A percentile compares a stretch with the other conserved stretches of the same genome.
Evolutionary conservation across 2,888 invertebrate species (phyloP).

Genomic region (Andrena fulva): DNA sequence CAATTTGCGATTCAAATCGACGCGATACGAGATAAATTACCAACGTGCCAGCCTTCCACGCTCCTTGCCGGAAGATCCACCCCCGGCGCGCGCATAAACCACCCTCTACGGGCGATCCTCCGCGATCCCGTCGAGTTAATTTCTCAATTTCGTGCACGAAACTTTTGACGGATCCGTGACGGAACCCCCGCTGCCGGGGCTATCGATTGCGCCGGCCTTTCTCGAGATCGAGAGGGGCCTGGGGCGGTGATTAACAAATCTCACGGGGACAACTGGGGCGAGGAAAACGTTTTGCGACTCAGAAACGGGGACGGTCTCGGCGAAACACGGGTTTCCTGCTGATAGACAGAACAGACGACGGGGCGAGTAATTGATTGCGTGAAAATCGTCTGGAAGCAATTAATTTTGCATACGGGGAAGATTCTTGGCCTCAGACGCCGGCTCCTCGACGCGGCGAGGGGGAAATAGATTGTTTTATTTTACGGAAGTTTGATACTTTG

Average conservation of each 20-base stretch:
- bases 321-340: not conserved
- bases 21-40: conserved; percentile 72
- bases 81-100: conserved; percentile 45
- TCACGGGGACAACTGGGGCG: not conserved
- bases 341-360: not conserved
- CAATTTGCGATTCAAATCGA: conserved; percentile 75
- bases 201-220: conserved; percentile 36
- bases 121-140: conserved; percentile 53
- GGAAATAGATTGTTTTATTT: not conserved
- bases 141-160: conserved; percentile 62
- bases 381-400: conserved; percentile 1
- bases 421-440: not conserved
- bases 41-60: conserved; percentile 41
- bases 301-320: conserved; percentile 11
- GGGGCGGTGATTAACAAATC: conserved; percentile 41
- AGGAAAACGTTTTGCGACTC: conserved; percentile 26
- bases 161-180: conserved; percentile 55
- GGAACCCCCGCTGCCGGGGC: conserved; percentile 9
- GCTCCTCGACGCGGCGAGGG: not conserved
- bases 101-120: conserved; percentile 22
- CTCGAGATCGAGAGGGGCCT: conserved; percentile 3
- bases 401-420: not conserved
- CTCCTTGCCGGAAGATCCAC: conserved; percentile 37
- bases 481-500: not conserved
- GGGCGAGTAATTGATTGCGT: conserved; percentile 8